A percentile compares a stretch with the other conserved stretches of the same genome.
These are phyloP conservation scores for Cebidichthys violaceus DNA, from an alignment of 2,113 vertebrate genomes.

Conservation along the genomic window DNA sequence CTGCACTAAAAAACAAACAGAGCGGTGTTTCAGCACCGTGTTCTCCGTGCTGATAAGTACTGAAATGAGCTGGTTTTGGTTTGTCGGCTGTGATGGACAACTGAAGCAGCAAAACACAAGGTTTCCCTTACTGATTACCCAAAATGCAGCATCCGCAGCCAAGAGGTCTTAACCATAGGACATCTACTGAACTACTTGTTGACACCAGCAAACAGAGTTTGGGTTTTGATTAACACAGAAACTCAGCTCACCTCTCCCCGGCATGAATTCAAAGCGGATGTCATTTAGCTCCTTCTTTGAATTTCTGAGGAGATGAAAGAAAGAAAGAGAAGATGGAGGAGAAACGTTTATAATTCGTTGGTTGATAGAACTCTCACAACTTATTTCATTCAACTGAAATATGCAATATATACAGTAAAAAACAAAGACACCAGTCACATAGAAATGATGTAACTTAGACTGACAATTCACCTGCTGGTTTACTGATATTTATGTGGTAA, in stretches of 20 bases:
- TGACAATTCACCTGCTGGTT: neutral
- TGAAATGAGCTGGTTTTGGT: neutral
- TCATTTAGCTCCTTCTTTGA: slow-evolving; percentile 98
- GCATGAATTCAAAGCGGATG: slow-evolving; percentile 98
- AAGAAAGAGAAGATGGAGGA: neutral
- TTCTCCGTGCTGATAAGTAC: neutral
- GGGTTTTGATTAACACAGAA: too few relatives aligned
- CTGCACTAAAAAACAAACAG: neutral
- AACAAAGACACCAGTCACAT: neutral
- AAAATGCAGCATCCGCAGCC: neutral
- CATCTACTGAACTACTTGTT: neutral
- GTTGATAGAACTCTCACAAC: too few relatives aligned
- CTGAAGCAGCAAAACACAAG: neutral
- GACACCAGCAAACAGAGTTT: neutral
- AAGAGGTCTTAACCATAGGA: neutral
- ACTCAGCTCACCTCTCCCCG: slow-evolving; percentile 91
- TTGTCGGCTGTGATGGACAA: neutral
- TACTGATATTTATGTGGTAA: neutral
- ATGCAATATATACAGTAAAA: neutral
- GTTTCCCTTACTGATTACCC: slow-evolving; percentile 16
- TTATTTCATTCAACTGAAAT: neutral
- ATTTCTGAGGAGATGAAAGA: slow-evolving; percentile 86
- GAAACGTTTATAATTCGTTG: neutral
- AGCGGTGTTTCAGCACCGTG: neutral
- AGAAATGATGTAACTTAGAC: neutral